A percentile compares a stretch with the other conserved stretches of the same genome.
Evolutionary conservation across 2,797 vertebrate species (phyloP).

Genomic region (Catharus ustulatus): DNA sequence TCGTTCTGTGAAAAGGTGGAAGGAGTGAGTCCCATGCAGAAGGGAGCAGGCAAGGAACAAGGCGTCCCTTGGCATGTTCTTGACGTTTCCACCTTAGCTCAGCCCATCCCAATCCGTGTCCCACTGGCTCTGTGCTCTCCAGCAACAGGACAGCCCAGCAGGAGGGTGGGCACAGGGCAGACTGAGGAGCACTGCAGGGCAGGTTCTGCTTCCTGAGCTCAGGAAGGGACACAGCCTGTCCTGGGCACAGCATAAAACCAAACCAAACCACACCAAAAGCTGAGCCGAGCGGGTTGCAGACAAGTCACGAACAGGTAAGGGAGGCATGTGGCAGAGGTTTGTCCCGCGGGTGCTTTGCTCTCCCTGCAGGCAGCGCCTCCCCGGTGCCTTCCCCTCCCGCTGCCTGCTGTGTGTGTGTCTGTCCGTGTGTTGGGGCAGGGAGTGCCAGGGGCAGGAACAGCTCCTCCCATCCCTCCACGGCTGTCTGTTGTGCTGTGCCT

Average conservation of each 20-base stretch:
- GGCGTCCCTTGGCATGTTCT: background rate
- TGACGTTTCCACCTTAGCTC: fast-evolving
- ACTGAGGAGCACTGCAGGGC: background rate
- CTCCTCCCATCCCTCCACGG: background rate
- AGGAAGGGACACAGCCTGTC: background rate
- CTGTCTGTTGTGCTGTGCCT: background rate
- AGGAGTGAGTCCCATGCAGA: background rate
- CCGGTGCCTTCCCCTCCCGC: background rate
- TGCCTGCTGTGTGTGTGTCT: background rate
- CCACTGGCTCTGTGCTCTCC: background rate
- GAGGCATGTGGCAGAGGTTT: background rate
- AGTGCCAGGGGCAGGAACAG: background rate
- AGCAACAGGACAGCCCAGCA: fast-evolving
- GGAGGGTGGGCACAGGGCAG: background rate
- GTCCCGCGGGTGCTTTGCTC: background rate
- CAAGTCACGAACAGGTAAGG: conserved; percentile 17
- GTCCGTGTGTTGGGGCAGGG: fast-evolving
- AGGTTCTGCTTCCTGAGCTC: background rate
- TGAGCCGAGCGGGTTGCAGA: background rate
- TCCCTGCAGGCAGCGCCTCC: background rate
- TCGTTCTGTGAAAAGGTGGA: background rate
- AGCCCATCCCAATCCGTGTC: background rate
- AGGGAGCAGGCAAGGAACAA: background rate
- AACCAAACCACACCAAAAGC: background rate
- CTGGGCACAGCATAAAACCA: background rate